Percentiles rank a stretch among this genome's conserved stretches.
phyloP scores from a whole-genome alignment of 2,797 vertebrate genomes.

The Sarcoramphus papa region DNA sequence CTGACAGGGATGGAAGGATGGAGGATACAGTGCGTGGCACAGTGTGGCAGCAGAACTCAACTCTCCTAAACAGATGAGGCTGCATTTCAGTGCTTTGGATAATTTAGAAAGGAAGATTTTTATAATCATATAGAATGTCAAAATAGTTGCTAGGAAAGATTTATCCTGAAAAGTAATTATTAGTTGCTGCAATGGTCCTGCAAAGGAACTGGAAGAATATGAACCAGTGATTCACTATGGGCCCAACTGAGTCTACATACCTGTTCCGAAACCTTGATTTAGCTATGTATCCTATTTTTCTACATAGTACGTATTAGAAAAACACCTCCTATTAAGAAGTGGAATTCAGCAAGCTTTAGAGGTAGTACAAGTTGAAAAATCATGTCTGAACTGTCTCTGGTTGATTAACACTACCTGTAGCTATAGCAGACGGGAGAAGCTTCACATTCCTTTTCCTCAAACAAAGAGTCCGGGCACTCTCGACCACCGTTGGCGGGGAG shows the following conservation, averaged over 20 bases:
- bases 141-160: not conserved
- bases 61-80: not conserved
- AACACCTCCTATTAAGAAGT: not conserved
- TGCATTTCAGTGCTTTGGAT: not conserved
- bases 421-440: constrained; percentile 79
- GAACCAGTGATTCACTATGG: not conserved
- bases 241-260: not conserved
- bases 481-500: constrained; percentile 87
- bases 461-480: constrained; percentile 87
- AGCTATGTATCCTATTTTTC: not conserved
- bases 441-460: constrained; percentile 89
- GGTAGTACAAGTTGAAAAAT: not conserved
- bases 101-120: not conserved
- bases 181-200: not conserved
- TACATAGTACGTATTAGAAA: not conserved
- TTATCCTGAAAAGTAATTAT: not conserved
- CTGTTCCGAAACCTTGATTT: not conserved
- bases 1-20: not conserved
- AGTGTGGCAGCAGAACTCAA: not conserved
- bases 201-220: not conserved
- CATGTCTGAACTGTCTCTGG: not conserved
- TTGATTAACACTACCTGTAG: constrained; percentile 81
- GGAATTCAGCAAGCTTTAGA: not conserved
- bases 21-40: not conserved
- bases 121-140: not conserved